Conservation (phyloP, 2,113 vertebrate genomes). For the Cinclus mexicanus region DNA sequence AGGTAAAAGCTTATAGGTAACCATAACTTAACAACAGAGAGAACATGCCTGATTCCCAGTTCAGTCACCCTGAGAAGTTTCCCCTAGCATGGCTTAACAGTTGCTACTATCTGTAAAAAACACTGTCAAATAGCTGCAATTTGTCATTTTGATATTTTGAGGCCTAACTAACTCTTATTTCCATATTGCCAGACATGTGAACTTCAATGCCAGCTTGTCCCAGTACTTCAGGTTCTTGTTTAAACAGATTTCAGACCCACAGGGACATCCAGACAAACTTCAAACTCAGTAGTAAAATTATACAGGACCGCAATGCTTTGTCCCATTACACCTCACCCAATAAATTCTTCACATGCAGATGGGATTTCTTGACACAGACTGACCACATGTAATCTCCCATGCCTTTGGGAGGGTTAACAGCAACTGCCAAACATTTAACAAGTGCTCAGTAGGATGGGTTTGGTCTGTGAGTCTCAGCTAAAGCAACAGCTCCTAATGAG, state of each 20-base stretch:
- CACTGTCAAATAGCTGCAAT: background rate
- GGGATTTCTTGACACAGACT: background rate
- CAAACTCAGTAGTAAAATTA: background rate
- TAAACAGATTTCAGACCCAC: background rate
- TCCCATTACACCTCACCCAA: background rate
- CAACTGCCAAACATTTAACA: background rate
- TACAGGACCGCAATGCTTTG: background rate
- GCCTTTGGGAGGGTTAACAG: background rate
- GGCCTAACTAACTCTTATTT: background rate
- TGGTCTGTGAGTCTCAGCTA: background rate
- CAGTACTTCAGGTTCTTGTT: background rate
- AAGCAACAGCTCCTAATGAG: background rate
- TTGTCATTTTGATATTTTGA: background rate
- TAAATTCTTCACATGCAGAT: background rate
- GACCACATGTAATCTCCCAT: background rate
- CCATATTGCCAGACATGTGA: background rate
- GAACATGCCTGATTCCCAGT: background rate
- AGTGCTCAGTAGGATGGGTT: background rate
- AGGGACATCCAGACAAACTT: background rate
- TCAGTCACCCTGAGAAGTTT: background rate
- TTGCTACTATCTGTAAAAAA: background rate
- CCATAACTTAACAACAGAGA: background rate
- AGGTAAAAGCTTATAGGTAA: background rate
- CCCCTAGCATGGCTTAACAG: background rate
- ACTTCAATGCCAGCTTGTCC: accelerated